Evolutionary conservation across 2,888 invertebrate species (phyloP).

Genomic region (Cephus spinipes): DNA sequence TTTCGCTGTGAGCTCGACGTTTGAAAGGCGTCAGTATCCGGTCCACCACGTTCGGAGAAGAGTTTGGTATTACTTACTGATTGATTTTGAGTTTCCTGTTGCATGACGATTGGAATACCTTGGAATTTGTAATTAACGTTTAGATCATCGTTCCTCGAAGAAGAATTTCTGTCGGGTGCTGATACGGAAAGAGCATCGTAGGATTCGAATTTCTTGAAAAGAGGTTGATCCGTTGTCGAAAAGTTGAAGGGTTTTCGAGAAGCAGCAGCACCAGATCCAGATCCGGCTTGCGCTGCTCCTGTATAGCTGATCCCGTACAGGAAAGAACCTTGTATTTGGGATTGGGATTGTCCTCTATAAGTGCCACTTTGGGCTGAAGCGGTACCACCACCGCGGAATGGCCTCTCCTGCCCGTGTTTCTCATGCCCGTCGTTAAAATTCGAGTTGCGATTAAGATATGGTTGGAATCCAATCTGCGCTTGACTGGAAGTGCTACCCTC

Average conservation of each 20-base stretch:
- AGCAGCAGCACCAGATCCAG: constrained; percentile 70
- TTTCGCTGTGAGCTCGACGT: background rate
- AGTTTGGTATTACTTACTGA: background rate
- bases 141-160: background rate
- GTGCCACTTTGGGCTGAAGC: constrained; percentile 84
- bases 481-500: constrained; percentile 88
- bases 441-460: constrained; percentile 70
- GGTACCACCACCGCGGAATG: constrained; percentile 81
- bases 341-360: constrained; percentile 82
- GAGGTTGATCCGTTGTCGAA: constrained; percentile 42
- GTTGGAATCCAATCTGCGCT: constrained; percentile 89
- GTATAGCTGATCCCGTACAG: constrained; percentile 81
- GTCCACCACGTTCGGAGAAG: background rate
- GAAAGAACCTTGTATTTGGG: constrained; percentile 85
- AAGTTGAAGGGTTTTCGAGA: constrained; percentile 60
- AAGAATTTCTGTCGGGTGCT: background rate
- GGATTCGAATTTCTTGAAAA: constrained; percentile 53
- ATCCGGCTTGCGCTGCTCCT: constrained; percentile 86
- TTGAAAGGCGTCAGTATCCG: background rate
- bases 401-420: constrained; percentile 67
- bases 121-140: background rate
- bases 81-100: background rate
- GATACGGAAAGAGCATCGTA: constrained; percentile 22
- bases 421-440: constrained; percentile 69
- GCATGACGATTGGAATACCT: background rate